A percentile compares a stretch with the other conserved stretches of the same genome.
Conservation (phyloP, 2,888 invertebrate species). For the Alitta virens region DNA sequence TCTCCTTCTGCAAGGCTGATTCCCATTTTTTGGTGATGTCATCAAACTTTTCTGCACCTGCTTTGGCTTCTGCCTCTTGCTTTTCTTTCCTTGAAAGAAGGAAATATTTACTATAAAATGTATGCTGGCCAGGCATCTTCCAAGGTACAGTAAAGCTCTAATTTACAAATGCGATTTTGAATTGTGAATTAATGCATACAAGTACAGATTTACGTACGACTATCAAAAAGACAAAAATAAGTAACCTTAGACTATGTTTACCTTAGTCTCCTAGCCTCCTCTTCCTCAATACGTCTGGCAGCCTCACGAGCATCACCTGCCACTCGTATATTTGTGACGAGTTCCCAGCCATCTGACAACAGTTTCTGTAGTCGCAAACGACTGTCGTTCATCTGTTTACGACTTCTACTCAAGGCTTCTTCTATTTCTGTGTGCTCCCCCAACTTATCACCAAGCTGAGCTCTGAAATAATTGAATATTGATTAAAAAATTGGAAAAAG, state of each 20-base stretch:
- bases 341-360: conserved; percentile 53
- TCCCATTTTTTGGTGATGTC: conserved; percentile 59
- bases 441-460: conserved; percentile 49
- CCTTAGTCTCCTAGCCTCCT: conserved; percentile 47
- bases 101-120: no score
- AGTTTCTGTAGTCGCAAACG: conserved; percentile 53
- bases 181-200: no score
- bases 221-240: no score
- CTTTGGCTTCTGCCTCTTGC: conserved; percentile 55
- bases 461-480: conserved; percentile 40
- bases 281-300: conserved; percentile 49
- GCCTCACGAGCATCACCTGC: conserved; percentile 56
- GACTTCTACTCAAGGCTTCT: conserved; percentile 52
- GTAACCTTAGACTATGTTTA: conserved; percentile 6
- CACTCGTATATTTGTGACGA: conserved; percentile 55
- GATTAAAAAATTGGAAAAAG: no score
- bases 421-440: conserved; percentile 48
- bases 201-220: no score
- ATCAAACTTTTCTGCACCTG: conserved; percentile 55
- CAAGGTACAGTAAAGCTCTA: no score
- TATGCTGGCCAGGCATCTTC: no score
- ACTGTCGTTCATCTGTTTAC: conserved; percentile 56
- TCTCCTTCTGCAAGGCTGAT: conserved; percentile 54
- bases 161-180: no score
- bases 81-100: conserved; percentile 48